Conservation (phyloP, 2,797 vertebrate genomes). For the Novumbra hubbsi region DNA sequence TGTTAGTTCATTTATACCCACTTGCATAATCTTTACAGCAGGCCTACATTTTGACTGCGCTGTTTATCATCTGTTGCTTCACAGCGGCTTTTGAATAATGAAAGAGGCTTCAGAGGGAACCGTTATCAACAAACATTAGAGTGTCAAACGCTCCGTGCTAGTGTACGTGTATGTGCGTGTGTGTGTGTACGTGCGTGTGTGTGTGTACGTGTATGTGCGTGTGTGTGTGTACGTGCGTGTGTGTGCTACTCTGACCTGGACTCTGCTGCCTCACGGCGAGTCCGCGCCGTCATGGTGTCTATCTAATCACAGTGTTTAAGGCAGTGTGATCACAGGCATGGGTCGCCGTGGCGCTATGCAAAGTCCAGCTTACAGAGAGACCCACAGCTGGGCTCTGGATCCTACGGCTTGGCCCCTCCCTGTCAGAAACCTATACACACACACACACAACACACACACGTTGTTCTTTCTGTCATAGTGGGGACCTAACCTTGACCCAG, state of each 20-base stretch:
- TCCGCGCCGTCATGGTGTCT: constrained; percentile 12
- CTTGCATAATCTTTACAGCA: constrained; percentile 21
- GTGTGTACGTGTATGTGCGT: neutral
- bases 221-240: constrained; percentile 5
- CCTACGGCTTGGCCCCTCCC: constrained; percentile 11
- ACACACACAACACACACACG: constrained; percentile 11
- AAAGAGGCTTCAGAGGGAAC: constrained; percentile 41
- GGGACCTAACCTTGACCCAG: too few species aligned
- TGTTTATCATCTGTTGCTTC: constrained; percentile 41
- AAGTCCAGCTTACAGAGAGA: constrained; percentile 42
- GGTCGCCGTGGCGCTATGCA: constrained; percentile 18
- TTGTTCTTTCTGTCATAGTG: too few species aligned
- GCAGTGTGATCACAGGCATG: constrained; percentile 65
- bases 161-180: neutral
- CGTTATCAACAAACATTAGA: constrained; percentile 11
- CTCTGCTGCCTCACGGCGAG: constrained; percentile 34
- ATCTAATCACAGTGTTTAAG: constrained; percentile 69
- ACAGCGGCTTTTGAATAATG: constrained; percentile 43
- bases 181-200: neutral
- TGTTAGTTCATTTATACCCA: constrained; percentile 18
- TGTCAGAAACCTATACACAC: constrained; percentile 5
- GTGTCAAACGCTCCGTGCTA: neutral
- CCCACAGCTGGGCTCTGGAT: constrained; percentile 16
- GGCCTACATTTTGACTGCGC: constrained; percentile 20
- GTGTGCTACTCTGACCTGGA: constrained; percentile 24